phyloP scores from a whole-genome alignment of 2,888 invertebrate genomes.

The Nudaria mundana region DNA sequence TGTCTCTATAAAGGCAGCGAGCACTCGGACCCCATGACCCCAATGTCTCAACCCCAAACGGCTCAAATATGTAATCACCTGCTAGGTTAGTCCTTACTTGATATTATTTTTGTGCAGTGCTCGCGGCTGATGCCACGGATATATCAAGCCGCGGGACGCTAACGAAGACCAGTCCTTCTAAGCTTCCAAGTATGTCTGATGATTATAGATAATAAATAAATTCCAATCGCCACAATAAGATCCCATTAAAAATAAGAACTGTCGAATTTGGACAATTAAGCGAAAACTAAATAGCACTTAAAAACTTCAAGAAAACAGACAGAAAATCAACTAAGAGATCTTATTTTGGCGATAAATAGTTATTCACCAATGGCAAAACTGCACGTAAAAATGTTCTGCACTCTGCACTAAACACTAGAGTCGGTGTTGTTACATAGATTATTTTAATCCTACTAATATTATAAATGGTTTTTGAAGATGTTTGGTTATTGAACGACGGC shows the following conservation, averaged over 20 bases:
- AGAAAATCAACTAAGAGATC: conserved; percentile 45
- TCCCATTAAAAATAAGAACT: conserved; percentile 34
- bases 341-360: conserved; percentile 52
- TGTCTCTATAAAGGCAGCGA: too few species aligned
- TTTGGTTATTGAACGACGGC: too few species aligned
- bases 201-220: conserved; percentile 34
- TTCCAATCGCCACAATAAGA: conserved; percentile 62
- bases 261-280: not conserved
- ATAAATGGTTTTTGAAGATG: too few species aligned
- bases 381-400: conserved; percentile 39
- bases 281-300: not conserved
- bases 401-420: conserved; percentile 10
- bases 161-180: conserved; percentile 81
- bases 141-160: conserved; percentile 74
- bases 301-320: not conserved
- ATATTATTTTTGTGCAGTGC: conserved; percentile 77
- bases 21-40: too few species aligned
- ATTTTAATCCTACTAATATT: too few species aligned
- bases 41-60: too few species aligned
- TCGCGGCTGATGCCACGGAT: conserved; percentile 69
- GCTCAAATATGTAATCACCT: too few species aligned
- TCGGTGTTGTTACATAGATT: too few species aligned
- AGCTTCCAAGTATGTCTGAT: conserved; percentile 81
- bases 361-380: conserved; percentile 30
- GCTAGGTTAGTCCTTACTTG: conserved; percentile 35